These are phyloP conservation scores for Centropus bengalensis DNA, from an alignment of 2,113 vertebrate species.

Conservation along the genomic window DNA sequence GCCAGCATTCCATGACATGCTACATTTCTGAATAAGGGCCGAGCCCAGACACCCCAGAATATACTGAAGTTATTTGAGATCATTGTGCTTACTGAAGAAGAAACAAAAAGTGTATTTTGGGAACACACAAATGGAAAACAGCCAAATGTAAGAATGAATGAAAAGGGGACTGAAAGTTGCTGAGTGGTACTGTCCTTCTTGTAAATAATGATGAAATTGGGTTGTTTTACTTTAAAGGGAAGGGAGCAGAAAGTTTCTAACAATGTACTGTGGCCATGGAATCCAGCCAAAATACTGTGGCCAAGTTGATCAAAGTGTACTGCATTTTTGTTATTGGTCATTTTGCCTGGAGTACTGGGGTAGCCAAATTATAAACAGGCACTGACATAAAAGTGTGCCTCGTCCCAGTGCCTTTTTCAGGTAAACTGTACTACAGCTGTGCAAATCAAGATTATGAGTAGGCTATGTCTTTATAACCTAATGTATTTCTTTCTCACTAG, in stretches of 20 bases:
- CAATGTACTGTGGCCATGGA: background rate
- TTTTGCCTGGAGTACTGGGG: background rate
- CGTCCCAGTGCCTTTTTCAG: background rate
- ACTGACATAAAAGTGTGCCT: background rate
- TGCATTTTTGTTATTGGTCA: background rate
- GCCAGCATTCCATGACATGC: background rate
- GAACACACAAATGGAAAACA: background rate
- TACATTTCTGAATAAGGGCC: background rate
- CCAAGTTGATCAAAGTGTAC: background rate
- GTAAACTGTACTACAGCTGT: background rate
- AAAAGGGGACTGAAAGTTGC: background rate
- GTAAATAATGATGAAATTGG: background rate
- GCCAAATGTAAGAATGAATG: background rate
- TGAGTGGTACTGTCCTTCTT: background rate
- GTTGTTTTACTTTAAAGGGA: background rate
- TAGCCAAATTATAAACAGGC: background rate
- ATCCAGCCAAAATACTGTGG: too few species aligned
- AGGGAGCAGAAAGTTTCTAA: background rate
- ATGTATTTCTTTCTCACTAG: background rate
- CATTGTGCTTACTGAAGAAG: background rate
- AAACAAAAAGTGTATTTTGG: background rate
- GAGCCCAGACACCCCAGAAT: background rate
- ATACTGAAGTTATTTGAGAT: background rate
- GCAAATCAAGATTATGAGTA: background rate
- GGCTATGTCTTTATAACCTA: background rate